Evolutionary conservation across 2,797 vertebrate species (phyloP).

Genomic region (Potorous gilbertii): DNA sequence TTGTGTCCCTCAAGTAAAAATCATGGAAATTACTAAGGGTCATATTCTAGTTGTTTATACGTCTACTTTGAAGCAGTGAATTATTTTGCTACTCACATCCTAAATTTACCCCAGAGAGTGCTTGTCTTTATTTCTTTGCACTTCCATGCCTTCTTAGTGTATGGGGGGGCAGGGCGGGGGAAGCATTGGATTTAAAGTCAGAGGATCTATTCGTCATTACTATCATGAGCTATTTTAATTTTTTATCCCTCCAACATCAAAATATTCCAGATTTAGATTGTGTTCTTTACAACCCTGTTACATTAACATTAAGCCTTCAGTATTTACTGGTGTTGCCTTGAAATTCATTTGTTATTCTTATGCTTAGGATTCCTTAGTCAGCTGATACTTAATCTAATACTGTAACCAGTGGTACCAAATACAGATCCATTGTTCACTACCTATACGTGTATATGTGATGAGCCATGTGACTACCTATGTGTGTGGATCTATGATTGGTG

Average conservation of each 20-base stretch:
- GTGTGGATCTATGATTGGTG: background rate
- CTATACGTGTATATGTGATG: background rate
- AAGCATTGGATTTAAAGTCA: background rate
- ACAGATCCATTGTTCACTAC: background rate
- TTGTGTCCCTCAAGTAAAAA: background rate
- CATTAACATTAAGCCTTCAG: background rate
- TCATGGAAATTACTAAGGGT: background rate
- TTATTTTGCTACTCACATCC: background rate
- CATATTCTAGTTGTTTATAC: background rate
- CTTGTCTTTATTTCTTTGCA: background rate
- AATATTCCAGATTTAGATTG: background rate
- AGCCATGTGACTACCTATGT: background rate
- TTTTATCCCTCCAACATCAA: background rate
- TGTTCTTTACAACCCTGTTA: background rate
- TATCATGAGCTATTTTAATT: background rate
- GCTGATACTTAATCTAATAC: background rate
- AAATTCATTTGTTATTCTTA: conserved; percentile 9
- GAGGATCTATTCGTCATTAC: background rate
- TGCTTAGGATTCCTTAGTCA: background rate
- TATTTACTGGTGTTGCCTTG: background rate
- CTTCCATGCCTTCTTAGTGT: background rate
- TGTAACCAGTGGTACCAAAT: background rate
- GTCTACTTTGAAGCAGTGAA: fast-evolving
- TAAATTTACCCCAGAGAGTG: background rate
- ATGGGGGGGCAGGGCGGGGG: too few relatives aligned